These are phyloP conservation scores for Trichonephila clavata DNA, from an alignment of 1,140 invertebrate genomes.

Conservation along the genomic window DNA sequence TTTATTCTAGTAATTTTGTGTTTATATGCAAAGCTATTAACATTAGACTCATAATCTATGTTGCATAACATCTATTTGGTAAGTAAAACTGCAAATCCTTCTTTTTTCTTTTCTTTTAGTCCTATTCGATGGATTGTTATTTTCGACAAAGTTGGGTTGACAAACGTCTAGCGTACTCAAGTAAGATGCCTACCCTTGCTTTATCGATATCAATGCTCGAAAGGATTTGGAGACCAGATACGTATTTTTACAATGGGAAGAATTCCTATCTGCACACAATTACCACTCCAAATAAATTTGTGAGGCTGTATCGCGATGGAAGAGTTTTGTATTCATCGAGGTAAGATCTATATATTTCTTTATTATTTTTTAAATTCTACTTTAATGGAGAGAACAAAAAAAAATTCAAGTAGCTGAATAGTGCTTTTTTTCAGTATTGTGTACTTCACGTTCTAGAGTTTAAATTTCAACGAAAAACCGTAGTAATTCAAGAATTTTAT, in stretches of 20 bases:
- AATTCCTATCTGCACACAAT: constrained; percentile 91
- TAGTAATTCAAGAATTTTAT: too few relatives aligned
- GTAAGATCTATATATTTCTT: constrained; percentile 82
- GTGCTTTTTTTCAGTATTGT: too few relatives aligned
- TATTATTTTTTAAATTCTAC: neutral
- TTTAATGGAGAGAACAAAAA: too few relatives aligned
- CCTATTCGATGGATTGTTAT: constrained; percentile 98
- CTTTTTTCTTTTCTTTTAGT: constrained; percentile 82
- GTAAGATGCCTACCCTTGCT: constrained; percentile 87
- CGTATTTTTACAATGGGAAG: constrained; percentile 94
- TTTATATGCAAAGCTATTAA: neutral
- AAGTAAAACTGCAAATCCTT: neutral
- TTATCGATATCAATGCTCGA: constrained; percentile 95
- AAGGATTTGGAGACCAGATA: constrained; percentile 97
- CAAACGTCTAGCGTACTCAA: constrained; percentile 88
- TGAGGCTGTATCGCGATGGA: constrained; percentile 90
- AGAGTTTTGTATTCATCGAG: constrained; percentile 97
- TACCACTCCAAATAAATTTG: constrained; percentile 95
- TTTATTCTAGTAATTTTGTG: neutral
- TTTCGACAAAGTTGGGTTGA: constrained; percentile 95
- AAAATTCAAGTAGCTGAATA: too few relatives aligned
- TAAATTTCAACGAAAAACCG: too few relatives aligned
- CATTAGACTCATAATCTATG: neutral
- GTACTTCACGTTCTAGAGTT: too few relatives aligned
- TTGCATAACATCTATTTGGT: neutral